Base-by-base conservation (phyloP, 2,888 invertebrate species). In the Drosophila pseudotalamancana region DNA sequence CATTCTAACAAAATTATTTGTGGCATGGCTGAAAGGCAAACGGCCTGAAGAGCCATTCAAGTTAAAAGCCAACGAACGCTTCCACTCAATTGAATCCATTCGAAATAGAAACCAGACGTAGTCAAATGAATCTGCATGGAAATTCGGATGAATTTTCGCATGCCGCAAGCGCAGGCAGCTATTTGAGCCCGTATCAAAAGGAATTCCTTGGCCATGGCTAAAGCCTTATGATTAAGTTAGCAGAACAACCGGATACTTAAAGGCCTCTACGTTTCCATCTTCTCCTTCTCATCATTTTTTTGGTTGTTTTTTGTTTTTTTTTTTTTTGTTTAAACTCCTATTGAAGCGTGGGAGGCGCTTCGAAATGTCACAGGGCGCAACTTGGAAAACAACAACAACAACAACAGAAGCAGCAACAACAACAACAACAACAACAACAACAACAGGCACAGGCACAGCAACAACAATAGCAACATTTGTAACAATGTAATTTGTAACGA, bases 401-500 rank as follows among this genome's bases (percentile, higher is more conserved):
- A 14, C 27, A 39, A 16, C 11, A 42, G 18, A 3, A 50, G 8
- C 23, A 42, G 8, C 32, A 45, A 32, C 37, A 39, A 16, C 11
- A 42, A 21, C 5, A 50, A 11, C 23, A 42, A 11, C 32, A 45
- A 32, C 37, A 39, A 14, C 25, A 16, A 25, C 11, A 25, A 16
- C 14, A 16, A 16, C 11, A 42, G n/a, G n/a, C n/a, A 11, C 23
- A 42, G 8, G 29, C 42, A 32, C 37, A 39, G 11, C 25, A 16
- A 25, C 11, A 25, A 16, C 14, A 16, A 16, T 6, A 42, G 27
- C 55, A 60, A 69, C 60, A 69, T 71, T 80, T 67, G 75, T 74
- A 77, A 80, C 88, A 86, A 72, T 72, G 59, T 87, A 73, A 87
- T 86, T 83, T 86, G 53, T 71, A 79, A 63, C 46, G 71, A 46